Evolutionary conservation across 2,888 invertebrate genomes (phyloP).

Genomic region (Brachynemurus nebulosus): DNA sequence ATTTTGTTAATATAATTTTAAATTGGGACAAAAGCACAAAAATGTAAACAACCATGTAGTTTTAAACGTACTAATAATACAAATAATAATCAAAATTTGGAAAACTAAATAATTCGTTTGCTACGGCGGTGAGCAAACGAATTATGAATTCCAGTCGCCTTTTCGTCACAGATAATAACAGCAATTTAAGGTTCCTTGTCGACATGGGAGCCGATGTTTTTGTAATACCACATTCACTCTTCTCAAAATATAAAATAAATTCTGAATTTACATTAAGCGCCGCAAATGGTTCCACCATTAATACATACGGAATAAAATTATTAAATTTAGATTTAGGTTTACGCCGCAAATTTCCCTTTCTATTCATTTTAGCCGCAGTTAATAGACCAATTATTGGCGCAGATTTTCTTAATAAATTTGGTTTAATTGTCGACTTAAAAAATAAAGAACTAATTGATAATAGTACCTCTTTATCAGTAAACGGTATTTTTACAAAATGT

Average conservation of each 20-base stretch:
- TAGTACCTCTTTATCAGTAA: neutral
- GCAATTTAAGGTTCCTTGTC: neutral
- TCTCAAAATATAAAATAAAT: neutral
- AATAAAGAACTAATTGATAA: neutral
- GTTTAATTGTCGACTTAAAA: neutral
- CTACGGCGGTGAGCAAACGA: neutral
- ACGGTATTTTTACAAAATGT: neutral
- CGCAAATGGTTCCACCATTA: neutral
- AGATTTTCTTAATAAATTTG: neutral
- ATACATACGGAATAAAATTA: neutral
- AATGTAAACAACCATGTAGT: neutral
- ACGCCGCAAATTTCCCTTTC: no score
- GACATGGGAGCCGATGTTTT: neutral
- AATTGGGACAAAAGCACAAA: neutral
- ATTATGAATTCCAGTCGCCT: neutral
- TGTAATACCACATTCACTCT: neutral
- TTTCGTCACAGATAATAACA: neutral
- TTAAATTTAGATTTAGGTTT: no score
- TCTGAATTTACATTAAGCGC: neutral
- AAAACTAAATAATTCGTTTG: neutral
- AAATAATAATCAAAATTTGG: neutral
- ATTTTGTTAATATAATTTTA: no score
- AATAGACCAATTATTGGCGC: neutral
- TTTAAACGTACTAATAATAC: no score
- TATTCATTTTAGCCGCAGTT: no score